Base-by-base conservation (phyloP, 2,113 vertebrate species). In the Zingel zingel region DNA sequence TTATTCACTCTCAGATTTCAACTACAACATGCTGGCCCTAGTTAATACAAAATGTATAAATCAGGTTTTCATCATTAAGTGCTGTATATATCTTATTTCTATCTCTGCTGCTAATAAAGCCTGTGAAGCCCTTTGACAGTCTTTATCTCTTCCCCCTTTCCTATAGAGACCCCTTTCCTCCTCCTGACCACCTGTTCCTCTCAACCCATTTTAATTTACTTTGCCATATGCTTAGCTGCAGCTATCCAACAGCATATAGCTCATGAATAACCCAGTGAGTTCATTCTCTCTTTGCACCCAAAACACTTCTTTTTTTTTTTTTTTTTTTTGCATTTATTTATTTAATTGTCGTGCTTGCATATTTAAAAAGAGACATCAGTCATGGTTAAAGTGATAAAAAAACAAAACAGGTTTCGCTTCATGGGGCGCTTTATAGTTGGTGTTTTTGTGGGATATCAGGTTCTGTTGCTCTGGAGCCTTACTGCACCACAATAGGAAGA, bases 171-270 rank as follows among this genome's bases (percentile, higher is more conserved):
- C 89, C 77, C 76, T 43, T 43, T 80, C 92, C 76, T 73, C 54
- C 82, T 92, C 88, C 72, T 71, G 77, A 84, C 95, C 97, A 96
- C 95, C 95, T 97, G 95, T 94, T 96, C 84, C 90, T 58, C 76
- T 86, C 93, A 92, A 95, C 76, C 93, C 96, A 89, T 92, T 95
- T 94, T 90, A 92, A 94, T 96, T 96, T 95, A 89, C 85, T 75
- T 90, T 93, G 91, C 94, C 95, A 94, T 97, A 97, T 97, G 96
- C 77, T 94, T 71, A 93, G 91, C 92, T 88, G 92, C 89, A 94
- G 93, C 90, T 25, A 25, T 78, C 88, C 64, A 74, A 94, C 89
- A 89, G 74, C 87, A 89, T 92, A 73, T 81, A 73, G 21, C 92
- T 95, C 45, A 85, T 95, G 92, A 96, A 96, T 95, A 93, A 94